phyloP scores from a whole-genome alignment of 2,888 invertebrate species.

The Dasypogon diadema region DNA sequence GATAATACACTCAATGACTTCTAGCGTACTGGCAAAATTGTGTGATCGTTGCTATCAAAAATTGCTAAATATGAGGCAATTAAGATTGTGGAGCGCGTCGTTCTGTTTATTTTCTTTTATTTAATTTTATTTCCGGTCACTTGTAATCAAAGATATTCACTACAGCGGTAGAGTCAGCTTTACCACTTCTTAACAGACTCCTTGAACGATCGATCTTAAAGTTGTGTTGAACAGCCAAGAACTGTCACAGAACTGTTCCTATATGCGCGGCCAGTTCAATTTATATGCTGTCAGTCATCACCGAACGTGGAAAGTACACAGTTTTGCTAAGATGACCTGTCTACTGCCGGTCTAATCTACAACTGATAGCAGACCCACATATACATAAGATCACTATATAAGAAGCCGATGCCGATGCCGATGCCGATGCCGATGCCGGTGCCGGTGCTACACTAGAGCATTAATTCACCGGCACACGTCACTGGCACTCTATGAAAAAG shows the following conservation, averaged over 20 bases:
- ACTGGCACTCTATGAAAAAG: conserved; percentile 16
- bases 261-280: conserved; percentile 43
- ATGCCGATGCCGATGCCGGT: background rate
- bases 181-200: no score
- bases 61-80: conserved; percentile 29
- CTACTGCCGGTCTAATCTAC: conserved; percentile 18
- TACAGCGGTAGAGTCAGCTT: no score
- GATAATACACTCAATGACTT: conserved; percentile 37
- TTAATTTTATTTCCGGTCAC: conserved; percentile 50
- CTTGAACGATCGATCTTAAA: conserved; percentile 52
- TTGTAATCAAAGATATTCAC: conserved; percentile 15
- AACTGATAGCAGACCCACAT: background rate
- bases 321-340: conserved; percentile 11
- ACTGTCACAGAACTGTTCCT: conserved; percentile 65
- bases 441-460: conserved; percentile 22
- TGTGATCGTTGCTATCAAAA: conserved; percentile 44
- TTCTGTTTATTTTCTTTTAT: conserved; percentile 25
- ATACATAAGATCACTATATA: conserved; percentile 9
- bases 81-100: background rate
- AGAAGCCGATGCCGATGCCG: conserved; percentile 24
- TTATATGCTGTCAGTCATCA: conserved; percentile 49
- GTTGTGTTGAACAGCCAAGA: conserved; percentile 65
- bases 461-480: conserved; percentile 36
- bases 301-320: conserved; percentile 14
- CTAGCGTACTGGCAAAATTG: background rate